A percentile compares a stretch with the other conserved stretches of the same genome.
phyloP scores from a whole-genome alignment of 2,113 vertebrate species.

The Nesogale talazaci region DNA sequence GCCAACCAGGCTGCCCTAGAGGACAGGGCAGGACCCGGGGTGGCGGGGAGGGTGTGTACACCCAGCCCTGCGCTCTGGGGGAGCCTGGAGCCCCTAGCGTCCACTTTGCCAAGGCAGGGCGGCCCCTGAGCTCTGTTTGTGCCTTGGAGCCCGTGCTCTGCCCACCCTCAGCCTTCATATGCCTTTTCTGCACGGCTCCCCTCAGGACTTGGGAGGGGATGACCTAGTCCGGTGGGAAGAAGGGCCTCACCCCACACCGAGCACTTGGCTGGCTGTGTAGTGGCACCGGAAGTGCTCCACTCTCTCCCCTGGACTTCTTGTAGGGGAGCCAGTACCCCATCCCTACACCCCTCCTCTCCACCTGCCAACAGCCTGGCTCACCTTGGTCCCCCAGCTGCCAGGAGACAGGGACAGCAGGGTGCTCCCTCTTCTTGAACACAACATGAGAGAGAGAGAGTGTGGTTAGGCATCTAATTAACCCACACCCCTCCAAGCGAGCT shows the following conservation, averaged over 20 bases:
- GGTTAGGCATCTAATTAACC: not conserved
- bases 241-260: not conserved
- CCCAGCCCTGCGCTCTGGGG: fast-evolving
- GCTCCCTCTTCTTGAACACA: not conserved
- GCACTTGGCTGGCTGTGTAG: too few species aligned
- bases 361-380: not conserved
- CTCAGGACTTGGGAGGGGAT: not conserved
- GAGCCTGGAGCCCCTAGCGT: not conserved
- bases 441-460: not conserved
- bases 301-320: not conserved
- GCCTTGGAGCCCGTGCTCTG: not conserved
- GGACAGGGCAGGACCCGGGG: not conserved
- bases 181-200: not conserved
- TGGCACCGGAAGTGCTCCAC: not conserved
- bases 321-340: not conserved
- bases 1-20: slow-evolving; percentile 38
- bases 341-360: not conserved
- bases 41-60: not conserved
- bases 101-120: not conserved
- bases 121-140: not conserved
- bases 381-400: not conserved
- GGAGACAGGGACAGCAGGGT: not conserved
- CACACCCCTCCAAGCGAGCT: fast-evolving
- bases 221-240: not conserved
- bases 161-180: fast-evolving